These are phyloP conservation scores for Prorops nasuta DNA, from an alignment of 1,140 invertebrate species.

Conservation along the genomic window DNA sequence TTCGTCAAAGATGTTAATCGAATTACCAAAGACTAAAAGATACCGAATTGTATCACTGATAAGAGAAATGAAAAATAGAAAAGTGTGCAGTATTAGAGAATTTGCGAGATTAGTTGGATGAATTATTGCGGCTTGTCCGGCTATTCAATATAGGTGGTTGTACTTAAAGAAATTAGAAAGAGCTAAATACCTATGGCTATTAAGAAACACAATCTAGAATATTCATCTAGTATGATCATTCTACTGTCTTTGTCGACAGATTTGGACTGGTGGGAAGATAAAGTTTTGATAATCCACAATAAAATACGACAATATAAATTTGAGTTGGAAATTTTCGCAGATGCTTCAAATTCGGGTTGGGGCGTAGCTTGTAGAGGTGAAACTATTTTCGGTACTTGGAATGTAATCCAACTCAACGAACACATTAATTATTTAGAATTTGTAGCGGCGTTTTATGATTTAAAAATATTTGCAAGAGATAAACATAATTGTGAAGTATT, in stretches of 20 bases:
- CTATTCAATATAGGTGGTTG: conserved; percentile 29
- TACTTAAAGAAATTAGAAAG: conserved; percentile 27
- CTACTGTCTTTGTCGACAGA: conserved; percentile 1
- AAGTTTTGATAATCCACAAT: conserved; percentile 16
- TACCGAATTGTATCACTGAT: conserved; percentile 5
- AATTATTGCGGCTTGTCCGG: conserved; percentile 21
- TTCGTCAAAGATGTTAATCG: conserved; percentile 17
- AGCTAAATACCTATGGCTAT: conserved; percentile 17
- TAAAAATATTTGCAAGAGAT: conserved; percentile 16
- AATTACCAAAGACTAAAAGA: conserved; percentile 17
- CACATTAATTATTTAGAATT: conserved; percentile 23
- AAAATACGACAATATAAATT: conserved; percentile 12
- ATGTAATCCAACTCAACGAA: neutral
- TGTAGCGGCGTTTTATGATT: conserved; percentile 12
- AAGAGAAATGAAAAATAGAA: conserved; percentile 5
- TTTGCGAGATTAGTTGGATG: conserved; percentile 29
- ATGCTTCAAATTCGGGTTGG: conserved; percentile 19
- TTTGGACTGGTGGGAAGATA: conserved; percentile 31
- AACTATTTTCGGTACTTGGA: conserved; percentile 15
- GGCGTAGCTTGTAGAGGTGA: conserved; percentile 7
- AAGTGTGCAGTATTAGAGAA: conserved; percentile 21
- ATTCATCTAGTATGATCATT: neutral
- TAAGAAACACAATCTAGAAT: neutral
- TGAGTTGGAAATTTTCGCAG: conserved; percentile 18
- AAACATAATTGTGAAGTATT: conserved; percentile 29